phyloP scores from a whole-genome alignment of 2,797 vertebrate species.

The Lacerta agilis region DNA sequence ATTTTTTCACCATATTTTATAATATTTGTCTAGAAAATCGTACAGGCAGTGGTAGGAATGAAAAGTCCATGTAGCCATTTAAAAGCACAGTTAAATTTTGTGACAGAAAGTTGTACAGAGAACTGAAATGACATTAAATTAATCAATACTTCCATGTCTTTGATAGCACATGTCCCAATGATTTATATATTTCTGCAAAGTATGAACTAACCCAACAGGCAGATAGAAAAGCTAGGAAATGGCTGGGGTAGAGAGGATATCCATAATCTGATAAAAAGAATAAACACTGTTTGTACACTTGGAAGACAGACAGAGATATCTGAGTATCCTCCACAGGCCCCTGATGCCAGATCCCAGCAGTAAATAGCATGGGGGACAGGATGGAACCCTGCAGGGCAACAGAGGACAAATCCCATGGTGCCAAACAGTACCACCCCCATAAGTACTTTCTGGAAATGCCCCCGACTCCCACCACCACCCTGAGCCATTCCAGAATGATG shows the following conservation, averaged over 20 bases:
- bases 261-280: background rate
- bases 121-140: slow-evolving; percentile 31
- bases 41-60: slow-evolving; percentile 22
- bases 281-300: background rate
- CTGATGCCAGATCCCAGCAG: no score
- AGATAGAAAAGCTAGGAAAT: slow-evolving; percentile 11
- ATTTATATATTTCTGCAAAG: slow-evolving; percentile 18
- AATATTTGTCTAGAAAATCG: slow-evolving; percentile 53
- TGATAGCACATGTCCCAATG: slow-evolving; percentile 19
- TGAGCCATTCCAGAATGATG: no score
- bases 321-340: no score
- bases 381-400: no score
- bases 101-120: slow-evolving; percentile 45
- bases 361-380: no score
- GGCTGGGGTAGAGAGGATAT: slow-evolving; percentile 11
- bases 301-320: no score
- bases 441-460: no score
- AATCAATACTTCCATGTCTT: slow-evolving; percentile 3
- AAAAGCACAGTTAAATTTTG: slow-evolving; percentile 51
- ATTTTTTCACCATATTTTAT: slow-evolving; percentile 44
- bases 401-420: no score
- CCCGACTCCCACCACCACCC: no score
- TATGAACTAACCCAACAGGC: slow-evolving; percentile 16
- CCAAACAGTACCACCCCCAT: no score
- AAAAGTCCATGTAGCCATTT: slow-evolving; percentile 45